phyloP scores from a whole-genome alignment of 2,113 vertebrate species.

The Manacus vitellinus region DNA sequence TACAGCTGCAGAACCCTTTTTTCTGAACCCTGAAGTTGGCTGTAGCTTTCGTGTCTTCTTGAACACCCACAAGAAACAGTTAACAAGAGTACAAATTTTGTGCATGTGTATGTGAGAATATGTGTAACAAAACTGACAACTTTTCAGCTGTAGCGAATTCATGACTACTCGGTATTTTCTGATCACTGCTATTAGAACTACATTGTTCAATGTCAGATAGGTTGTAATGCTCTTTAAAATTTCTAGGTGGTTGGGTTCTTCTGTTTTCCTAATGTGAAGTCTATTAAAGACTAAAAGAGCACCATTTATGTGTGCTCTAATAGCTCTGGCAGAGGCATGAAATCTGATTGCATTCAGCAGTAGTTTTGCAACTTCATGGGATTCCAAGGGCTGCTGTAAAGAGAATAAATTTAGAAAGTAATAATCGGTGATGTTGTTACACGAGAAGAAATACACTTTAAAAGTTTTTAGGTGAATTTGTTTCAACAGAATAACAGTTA shows the following conservation, averaged over 20 bases:
- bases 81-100: not conserved
- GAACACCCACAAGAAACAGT: not conserved
- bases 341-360: not conserved
- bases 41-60: not conserved
- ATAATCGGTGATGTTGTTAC: not conserved
- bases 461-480: not conserved
- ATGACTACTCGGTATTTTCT: not conserved
- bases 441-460: not conserved
- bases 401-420: not conserved
- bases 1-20: not conserved
- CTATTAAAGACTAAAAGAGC: not conserved
- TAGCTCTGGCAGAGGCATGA: not conserved
- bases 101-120: not conserved
- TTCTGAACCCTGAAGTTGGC: not conserved
- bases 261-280: not conserved
- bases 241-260: not conserved
- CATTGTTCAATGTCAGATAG: not conserved
- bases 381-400: not conserved
- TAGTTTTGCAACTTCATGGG: not conserved
- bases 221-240: not conserved
- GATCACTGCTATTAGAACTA: not conserved
- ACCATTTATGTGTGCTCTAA: not conserved
- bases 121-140: not conserved
- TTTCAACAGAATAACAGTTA: not conserved
- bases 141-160: not conserved